Conservation (phyloP, 2,888 invertebrate genomes). For the Ceratothoa steindachneri region DNA sequence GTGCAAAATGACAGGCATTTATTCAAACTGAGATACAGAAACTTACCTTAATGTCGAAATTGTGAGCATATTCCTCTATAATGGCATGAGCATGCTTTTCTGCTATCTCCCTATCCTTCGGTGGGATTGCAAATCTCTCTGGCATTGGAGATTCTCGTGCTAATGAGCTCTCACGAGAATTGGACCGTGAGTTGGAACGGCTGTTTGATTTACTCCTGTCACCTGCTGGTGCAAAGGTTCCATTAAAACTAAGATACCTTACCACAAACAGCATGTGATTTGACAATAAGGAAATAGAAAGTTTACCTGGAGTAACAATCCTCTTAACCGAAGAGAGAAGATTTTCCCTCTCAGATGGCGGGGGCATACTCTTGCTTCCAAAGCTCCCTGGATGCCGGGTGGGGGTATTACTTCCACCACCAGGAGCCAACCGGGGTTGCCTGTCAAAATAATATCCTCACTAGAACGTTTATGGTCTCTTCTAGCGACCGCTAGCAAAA, state of each 20-base stretch:
- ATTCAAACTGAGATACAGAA: not conserved
- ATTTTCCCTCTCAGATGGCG: constrained; percentile 36
- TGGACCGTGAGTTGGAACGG: constrained; percentile 24
- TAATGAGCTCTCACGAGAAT: constrained; percentile 30
- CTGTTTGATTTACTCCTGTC: constrained; percentile 41
- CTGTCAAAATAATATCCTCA: not conserved
- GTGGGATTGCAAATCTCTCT: constrained; percentile 7
- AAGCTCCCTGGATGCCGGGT: constrained; percentile 18
- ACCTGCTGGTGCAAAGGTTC: too few relatives aligned
- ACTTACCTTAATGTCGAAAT: constrained; percentile 28
- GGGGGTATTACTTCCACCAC: constrained; percentile 22
- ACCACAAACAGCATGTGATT: too few relatives aligned
- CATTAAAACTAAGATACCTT: too few relatives aligned
- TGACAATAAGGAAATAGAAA: too few relatives aligned
- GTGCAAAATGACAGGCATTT: not conserved
- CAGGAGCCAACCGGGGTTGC: constrained; percentile 24
- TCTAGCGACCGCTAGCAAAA: too few relatives aligned
- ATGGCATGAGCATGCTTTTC: constrained; percentile 23
- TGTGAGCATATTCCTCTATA: constrained; percentile 32
- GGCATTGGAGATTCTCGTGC: constrained; percentile 22
- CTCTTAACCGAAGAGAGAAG: constrained; percentile 33
- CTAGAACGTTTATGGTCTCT: too few relatives aligned
- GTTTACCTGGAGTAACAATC: constrained; percentile 31
- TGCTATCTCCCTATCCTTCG: constrained; percentile 9
- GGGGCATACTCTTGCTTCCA: constrained; percentile 42